These are phyloP conservation scores for Podarcis raffonei DNA, from an alignment of 2,113 vertebrate species.

Conservation along the genomic window DNA sequence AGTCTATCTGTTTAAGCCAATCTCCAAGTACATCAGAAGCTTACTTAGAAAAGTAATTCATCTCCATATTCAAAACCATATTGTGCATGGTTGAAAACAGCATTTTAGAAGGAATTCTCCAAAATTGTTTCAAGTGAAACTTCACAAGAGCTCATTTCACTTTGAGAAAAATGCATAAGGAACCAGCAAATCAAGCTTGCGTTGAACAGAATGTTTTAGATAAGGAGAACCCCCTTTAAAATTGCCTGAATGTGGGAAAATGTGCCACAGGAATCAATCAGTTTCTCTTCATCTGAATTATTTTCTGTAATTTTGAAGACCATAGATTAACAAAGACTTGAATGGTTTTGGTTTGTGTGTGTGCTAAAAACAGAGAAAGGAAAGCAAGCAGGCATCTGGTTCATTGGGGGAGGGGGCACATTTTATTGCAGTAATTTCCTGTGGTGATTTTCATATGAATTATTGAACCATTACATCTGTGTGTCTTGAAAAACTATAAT, in stretches of 20 bases:
- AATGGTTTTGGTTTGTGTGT: neutral
- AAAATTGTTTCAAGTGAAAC: slow-evolving; percentile 1
- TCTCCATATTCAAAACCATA: neutral
- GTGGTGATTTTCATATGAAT: neutral
- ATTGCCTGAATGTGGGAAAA: neutral
- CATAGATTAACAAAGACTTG: neutral
- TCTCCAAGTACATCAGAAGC: neutral
- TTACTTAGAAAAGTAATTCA: slow-evolving; percentile 3
- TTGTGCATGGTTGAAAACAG: neutral
- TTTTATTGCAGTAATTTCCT: neutral
- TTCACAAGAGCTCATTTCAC: neutral
- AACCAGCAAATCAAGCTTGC: neutral
- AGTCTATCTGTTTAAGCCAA: neutral
- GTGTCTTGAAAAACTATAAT: neutral
- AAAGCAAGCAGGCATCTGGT: neutral
- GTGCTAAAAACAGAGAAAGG: neutral
- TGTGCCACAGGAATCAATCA: neutral
- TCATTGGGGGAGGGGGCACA: neutral
- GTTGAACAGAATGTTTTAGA: neutral
- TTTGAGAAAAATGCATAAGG: neutral
- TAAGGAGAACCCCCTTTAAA: neutral
- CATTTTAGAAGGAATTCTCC: neutral
- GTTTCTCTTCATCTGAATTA: neutral
- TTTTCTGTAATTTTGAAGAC: neutral
- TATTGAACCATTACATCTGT: neutral